Percentiles rank a stretch among this genome's conserved stretches.
Evolutionary conservation across 2,888 invertebrate genomes (phyloP).

Genomic region (Esperia sulphurella): DNA sequence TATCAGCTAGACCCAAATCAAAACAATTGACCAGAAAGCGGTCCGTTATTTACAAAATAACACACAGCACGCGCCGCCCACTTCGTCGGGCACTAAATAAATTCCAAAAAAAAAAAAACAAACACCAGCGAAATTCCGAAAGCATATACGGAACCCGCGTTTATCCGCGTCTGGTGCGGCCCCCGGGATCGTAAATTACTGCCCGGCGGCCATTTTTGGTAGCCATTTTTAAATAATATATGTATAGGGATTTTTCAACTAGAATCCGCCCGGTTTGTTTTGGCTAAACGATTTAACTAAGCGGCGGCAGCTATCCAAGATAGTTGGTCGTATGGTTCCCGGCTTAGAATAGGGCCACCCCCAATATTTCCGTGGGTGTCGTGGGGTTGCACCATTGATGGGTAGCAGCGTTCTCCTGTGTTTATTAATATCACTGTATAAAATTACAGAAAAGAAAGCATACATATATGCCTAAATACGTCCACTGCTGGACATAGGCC

Average conservation of each 20-base stretch:
- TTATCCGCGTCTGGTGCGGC: slow-evolving; percentile 27
- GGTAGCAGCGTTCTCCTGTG: no score
- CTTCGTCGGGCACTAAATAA: slow-evolving; percentile 42
- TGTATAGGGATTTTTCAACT: neutral
- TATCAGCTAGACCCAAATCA: neutral
- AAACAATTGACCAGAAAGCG: slow-evolving; percentile 7
- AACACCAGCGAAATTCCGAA: slow-evolving; percentile 37
- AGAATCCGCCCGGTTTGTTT: neutral
- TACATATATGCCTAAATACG: no score
- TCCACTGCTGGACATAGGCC: no score
- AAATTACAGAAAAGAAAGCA: no score
- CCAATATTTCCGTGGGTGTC: no score
- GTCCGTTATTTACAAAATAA: slow-evolving; percentile 24
- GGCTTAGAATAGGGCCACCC: no score
- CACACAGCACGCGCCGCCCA: slow-evolving; percentile 29
- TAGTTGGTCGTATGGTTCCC: no score
- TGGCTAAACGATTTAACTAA: neutral
- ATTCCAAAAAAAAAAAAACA: slow-evolving; percentile 50
- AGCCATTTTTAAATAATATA: slow-evolving; percentile 13
- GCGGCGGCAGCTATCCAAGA: no score
- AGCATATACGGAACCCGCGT: slow-evolving; percentile 40
- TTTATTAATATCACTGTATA: no score
- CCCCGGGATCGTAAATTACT: slow-evolving; percentile 30
- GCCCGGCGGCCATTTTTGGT: slow-evolving; percentile 23
- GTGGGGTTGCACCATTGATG: no score